These are phyloP conservation scores for Telmatochromis bifrenatus DNA, from an alignment of 2,113 vertebrate genomes.

Conservation along the genomic window DNA sequence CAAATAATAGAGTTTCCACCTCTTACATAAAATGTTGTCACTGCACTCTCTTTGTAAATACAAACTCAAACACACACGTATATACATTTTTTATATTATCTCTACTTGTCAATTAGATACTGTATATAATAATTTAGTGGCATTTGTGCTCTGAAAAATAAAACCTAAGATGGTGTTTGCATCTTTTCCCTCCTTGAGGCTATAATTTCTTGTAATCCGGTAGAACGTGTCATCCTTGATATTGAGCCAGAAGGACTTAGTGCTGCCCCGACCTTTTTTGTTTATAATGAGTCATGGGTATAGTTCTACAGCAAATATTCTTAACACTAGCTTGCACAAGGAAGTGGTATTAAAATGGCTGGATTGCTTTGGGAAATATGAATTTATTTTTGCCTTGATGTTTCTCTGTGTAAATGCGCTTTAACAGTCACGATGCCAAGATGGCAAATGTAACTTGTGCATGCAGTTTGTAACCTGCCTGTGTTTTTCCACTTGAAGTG, in stretches of 20 bases:
- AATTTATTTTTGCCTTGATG: not conserved
- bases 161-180: not conserved
- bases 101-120: not conserved
- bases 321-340: slow-evolving; percentile 3
- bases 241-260: slow-evolving; percentile 28
- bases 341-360: not conserved
- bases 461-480: not conserved
- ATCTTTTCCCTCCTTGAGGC: slow-evolving; percentile 11
- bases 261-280: slow-evolving; percentile 18
- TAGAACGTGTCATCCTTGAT: slow-evolving; percentile 38
- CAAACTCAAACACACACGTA: not conserved
- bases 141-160: not conserved
- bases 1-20: not conserved
- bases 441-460: not conserved
- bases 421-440: not conserved
- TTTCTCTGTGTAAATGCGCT: not conserved
- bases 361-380: not conserved
- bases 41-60: not conserved
- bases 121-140: not conserved
- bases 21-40: not conserved
- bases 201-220: slow-evolving; percentile 26
- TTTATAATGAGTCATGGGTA: slow-evolving; percentile 33
- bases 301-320: slow-evolving; percentile 1
- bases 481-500: not conserved
- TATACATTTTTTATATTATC: not conserved